Evolutionary conservation across 1,140 invertebrate species (phyloP).

Genomic region (Bombus sylvicola): DNA sequence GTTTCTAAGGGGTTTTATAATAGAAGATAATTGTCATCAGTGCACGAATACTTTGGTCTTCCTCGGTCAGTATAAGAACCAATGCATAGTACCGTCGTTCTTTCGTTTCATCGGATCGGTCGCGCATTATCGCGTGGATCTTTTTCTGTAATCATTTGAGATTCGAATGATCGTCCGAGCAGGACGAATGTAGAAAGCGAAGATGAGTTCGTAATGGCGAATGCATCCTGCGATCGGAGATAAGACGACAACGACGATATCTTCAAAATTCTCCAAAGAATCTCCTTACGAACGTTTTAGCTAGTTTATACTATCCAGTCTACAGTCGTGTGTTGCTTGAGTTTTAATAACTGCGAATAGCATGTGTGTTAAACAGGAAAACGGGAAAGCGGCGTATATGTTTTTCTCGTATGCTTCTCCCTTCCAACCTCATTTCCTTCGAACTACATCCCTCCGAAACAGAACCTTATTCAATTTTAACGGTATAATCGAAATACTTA

Average conservation of each 20-base stretch:
- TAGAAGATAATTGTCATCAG: conserved; percentile 14
- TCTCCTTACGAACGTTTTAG: conserved; percentile 69
- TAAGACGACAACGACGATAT: conserved; percentile 56
- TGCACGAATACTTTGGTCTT: conserved; percentile 43
- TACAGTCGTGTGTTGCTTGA: conserved; percentile 77
- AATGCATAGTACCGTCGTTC: conserved; percentile 22
- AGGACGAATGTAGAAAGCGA: background rate
- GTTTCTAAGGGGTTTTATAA: conserved; percentile 22
- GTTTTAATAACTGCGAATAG: conserved; percentile 75
- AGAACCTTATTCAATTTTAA: conserved; percentile 65
- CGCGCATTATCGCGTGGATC: background rate
- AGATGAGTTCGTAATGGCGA: background rate
- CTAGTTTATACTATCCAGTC: conserved; percentile 73
- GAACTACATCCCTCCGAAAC: background rate
- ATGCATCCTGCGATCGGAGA: conserved; percentile 28
- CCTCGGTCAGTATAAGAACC: conserved; percentile 27
- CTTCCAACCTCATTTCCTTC: background rate
- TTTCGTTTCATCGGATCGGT: conserved; percentile 23
- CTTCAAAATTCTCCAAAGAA: conserved; percentile 78
- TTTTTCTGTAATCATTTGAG: background rate
- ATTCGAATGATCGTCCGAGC: background rate
- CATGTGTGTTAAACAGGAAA: conserved; percentile 68
- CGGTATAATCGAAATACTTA: conserved; percentile 57
- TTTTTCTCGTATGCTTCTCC: conserved; percentile 45
- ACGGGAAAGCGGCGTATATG: conserved; percentile 49